Conservation (phyloP, 2,888 invertebrate genomes). For the Thysanoteuthis rhombus region DNA sequence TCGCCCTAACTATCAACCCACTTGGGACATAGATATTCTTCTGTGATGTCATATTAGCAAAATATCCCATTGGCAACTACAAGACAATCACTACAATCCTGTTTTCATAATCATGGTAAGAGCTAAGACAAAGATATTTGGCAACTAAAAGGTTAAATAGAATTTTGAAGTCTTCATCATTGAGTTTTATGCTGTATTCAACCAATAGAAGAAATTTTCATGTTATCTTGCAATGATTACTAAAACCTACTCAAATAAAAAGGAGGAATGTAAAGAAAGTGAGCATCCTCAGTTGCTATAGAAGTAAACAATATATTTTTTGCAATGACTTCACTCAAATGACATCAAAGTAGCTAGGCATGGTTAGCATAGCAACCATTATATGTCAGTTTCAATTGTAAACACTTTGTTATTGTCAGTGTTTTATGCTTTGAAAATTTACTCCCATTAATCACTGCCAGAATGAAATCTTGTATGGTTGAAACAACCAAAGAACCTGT, state of each 20-base stretch:
- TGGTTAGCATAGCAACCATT: background rate
- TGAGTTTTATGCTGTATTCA: too few species aligned
- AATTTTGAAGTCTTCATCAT: too few species aligned
- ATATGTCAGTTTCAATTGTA: background rate
- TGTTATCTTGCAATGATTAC: too few species aligned
- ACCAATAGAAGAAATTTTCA: too few species aligned
- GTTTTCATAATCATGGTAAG: too few species aligned
- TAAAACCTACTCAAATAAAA: too few species aligned
- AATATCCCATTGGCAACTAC: too few species aligned
- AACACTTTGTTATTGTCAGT: background rate
- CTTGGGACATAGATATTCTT: background rate
- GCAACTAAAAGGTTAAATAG: too few species aligned
- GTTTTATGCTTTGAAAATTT: background rate
- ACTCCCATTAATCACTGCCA: background rate
- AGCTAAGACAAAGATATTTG: too few species aligned
- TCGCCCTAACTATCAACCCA: background rate
- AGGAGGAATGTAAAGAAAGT: background rate
- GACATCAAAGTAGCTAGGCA: background rate
- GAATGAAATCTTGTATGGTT: background rate
- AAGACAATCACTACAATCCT: too few species aligned
- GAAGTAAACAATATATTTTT: background rate
- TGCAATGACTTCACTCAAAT: background rate
- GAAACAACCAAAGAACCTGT: background rate
- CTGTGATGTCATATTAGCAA: background rate
- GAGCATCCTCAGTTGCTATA: background rate